Evolutionary conservation across 2,888 invertebrate species (phyloP).

Genomic region (Coenonympha arcania): DNA sequence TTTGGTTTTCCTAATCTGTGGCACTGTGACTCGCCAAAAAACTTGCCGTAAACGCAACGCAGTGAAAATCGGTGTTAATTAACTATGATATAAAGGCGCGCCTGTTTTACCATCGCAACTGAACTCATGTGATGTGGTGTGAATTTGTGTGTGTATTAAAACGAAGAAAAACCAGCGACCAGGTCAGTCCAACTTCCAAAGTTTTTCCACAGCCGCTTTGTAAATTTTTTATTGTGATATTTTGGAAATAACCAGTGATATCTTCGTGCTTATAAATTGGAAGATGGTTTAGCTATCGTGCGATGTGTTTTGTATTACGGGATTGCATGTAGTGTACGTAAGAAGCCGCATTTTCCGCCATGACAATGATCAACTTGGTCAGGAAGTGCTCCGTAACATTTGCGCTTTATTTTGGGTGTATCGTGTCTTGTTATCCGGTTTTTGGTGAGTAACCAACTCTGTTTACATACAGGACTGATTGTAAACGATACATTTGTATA

Average conservation of each 20-base stretch:
- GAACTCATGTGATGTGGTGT: no score
- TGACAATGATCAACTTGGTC: slow-evolving; percentile 63
- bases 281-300: slow-evolving; percentile 59
- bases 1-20: no score
- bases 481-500: neutral
- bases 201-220: no score
- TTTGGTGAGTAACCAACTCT: slow-evolving; percentile 50
- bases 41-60: no score
- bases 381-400: slow-evolving; percentile 58
- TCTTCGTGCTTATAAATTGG: slow-evolving; percentile 43
- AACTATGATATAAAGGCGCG: no score
- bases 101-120: no score
- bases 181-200: no score
- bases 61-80: no score
- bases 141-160: no score
- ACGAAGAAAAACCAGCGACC: no score
- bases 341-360: slow-evolving; percentile 64
- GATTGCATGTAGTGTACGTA: slow-evolving; percentile 50
- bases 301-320: slow-evolving; percentile 50
- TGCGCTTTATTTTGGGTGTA: slow-evolving; percentile 64
- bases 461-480: slow-evolving; percentile 14
- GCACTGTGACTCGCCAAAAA: no score
- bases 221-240: slow-evolving; percentile 56
- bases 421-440: slow-evolving; percentile 56
- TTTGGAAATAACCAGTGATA: slow-evolving; percentile 56